Evolutionary conservation across 2,113 vertebrate genomes (phyloP).

Genomic region (Datnioides undecimradiatus): DNA sequence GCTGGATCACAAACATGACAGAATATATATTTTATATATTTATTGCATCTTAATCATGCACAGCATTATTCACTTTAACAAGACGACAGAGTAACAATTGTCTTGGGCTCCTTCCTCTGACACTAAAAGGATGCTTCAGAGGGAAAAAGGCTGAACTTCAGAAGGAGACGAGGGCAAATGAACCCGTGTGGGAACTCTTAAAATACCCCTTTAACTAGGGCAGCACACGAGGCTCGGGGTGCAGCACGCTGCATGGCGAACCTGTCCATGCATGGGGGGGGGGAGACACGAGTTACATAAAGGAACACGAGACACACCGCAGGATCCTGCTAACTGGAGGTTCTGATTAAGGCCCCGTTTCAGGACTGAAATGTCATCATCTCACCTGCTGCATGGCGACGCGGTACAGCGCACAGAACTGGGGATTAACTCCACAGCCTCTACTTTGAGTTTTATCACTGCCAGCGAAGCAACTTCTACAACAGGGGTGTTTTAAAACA

Average conservation of each 20-base stretch:
- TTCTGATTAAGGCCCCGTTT: too few relatives aligned
- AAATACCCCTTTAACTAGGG: conserved; percentile 82
- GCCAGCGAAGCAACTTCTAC: conserved; percentile 52
- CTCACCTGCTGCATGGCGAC: conserved; percentile 46
- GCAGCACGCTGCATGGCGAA: conserved; percentile 43
- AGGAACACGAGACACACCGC: conserved; percentile 31
- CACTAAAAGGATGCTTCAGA: conserved; percentile 42
- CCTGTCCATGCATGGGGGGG: conserved; percentile 55
- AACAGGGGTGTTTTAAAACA: conserved; percentile 51
- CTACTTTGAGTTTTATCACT: conserved; percentile 45
- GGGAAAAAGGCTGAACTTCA: conserved; percentile 64
- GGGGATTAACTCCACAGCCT: conserved; percentile 50
- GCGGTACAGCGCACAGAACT: neutral
- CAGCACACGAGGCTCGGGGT: conserved; percentile 65
- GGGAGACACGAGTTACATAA: conserved; percentile 40
- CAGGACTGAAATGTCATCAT: conserved; percentile 4
- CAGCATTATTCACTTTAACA: neutral
- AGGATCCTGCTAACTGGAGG: conserved; percentile 34
- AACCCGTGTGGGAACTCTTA: conserved; percentile 79
- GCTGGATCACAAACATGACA: too few relatives aligned
- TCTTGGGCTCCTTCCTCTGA: conserved; percentile 26
- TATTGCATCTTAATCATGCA: neutral
- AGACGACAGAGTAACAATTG: neutral
- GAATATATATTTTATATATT: neutral
- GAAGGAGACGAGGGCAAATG: conserved; percentile 74